A percentile compares a stretch with the other conserved stretches of the same genome.
Conservation (phyloP, 2,888 invertebrate species). For the Aproaerema taeniolella region DNA sequence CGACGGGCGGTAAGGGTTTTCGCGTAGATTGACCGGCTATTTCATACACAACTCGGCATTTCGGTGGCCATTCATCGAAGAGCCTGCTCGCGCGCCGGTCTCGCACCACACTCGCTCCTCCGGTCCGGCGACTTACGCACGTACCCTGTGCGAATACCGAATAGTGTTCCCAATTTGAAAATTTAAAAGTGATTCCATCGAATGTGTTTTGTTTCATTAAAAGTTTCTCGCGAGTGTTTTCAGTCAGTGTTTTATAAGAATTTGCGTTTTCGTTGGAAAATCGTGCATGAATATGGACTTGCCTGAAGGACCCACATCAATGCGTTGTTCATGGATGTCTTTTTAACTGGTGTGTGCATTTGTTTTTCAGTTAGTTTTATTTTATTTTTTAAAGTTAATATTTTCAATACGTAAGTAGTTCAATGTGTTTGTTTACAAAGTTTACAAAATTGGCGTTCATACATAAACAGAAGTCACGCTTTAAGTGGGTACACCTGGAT, state of each 20-base stretch:
- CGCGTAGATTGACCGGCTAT: slow-evolving; percentile 73
- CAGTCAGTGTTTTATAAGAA: slow-evolving; percentile 43
- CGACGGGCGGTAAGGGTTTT: slow-evolving; percentile 68
- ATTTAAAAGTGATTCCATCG: slow-evolving; percentile 21
- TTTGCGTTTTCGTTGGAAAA: slow-evolving; percentile 39
- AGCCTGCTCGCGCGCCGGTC: slow-evolving; percentile 74
- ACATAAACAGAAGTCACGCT: no score
- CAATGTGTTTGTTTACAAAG: slow-evolving; percentile 8
- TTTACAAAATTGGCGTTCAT: no score
- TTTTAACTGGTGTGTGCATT: slow-evolving; percentile 70
- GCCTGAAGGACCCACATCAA: slow-evolving; percentile 68
- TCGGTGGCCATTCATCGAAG: slow-evolving; percentile 75
- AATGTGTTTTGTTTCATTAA: slow-evolving; percentile 15
- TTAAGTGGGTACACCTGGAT: no score
- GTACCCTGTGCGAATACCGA: slow-evolving; percentile 36
- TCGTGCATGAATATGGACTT: slow-evolving; percentile 72
- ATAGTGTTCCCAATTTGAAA: slow-evolving; percentile 40
- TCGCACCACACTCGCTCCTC: slow-evolving; percentile 55
- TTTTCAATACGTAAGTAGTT: neutral
- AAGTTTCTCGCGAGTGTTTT: slow-evolving; percentile 32
- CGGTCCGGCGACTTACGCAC: slow-evolving; percentile 54
- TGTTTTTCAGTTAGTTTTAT: neutral
- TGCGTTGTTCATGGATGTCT: slow-evolving; percentile 77
- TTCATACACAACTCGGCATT: slow-evolving; percentile 74
- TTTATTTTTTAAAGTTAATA: neutral